These are phyloP conservation scores for Scortum barcoo DNA, from an alignment of 2,113 vertebrate species.

Conservation along the genomic window DNA sequence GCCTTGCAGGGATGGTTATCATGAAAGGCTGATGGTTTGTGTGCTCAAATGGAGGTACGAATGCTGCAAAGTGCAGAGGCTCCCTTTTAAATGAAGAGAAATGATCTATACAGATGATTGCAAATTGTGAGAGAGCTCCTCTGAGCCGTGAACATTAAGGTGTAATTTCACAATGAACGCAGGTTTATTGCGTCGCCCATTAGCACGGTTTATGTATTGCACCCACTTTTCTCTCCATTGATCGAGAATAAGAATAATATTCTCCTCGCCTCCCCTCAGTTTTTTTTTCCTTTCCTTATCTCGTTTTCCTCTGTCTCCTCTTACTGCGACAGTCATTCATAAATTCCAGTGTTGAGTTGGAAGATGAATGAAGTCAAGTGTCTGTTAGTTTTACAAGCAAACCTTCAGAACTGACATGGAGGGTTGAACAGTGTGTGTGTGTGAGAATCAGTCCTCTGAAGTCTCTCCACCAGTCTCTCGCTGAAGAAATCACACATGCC, in stretches of 20 bases:
- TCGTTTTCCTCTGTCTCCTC: not conserved
- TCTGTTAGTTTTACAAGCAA: slow-evolving; percentile 39
- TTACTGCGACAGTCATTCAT: slow-evolving; percentile 35
- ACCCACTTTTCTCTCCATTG: slow-evolving; percentile 19
- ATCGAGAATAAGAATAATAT: not conserved
- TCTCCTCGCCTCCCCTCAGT: not conserved
- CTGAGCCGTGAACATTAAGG: not conserved
- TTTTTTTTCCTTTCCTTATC: slow-evolving; percentile 8
- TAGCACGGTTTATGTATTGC: slow-evolving; percentile 10
- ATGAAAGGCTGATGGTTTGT: slow-evolving; percentile 8
- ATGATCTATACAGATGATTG: not conserved
- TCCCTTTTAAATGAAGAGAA: slow-evolving; percentile 3
- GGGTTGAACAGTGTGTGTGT: slow-evolving; percentile 10
- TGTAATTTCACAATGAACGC: slow-evolving; percentile 2
- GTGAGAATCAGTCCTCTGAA: slow-evolving; percentile 37
- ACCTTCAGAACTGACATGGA: slow-evolving; percentile 34
- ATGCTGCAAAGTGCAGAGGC: not conserved
- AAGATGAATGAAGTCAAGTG: slow-evolving; percentile 48
- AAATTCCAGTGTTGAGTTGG: slow-evolving; percentile 15
- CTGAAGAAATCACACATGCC: slow-evolving; percentile 49
- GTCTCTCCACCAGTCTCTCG: slow-evolving; percentile 29
- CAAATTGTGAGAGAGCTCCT: not conserved
- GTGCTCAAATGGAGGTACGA: not conserved
- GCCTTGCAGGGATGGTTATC: not conserved
- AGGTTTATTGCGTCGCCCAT: slow-evolving; percentile 6